Evolutionary conservation across 2,113 vertebrate species (phyloP).

Genomic region (Galemys pyrenaicus): DNA sequence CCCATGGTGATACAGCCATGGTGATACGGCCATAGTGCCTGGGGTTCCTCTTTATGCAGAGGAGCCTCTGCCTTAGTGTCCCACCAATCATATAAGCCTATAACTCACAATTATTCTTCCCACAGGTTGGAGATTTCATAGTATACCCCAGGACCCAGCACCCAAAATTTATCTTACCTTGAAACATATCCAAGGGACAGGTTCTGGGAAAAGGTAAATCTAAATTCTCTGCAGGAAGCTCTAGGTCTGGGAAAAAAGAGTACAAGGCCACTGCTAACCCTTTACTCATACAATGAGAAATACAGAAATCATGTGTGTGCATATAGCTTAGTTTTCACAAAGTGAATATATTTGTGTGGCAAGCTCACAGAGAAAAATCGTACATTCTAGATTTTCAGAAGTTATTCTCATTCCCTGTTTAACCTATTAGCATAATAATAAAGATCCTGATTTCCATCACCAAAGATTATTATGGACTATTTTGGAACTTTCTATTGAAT

Average conservation of each 20-base stretch:
- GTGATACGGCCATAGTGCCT: background rate
- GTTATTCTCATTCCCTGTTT: background rate
- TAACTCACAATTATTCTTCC: background rate
- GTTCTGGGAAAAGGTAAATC: background rate
- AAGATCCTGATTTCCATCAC: background rate
- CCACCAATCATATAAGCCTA: background rate
- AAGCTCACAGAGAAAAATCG: background rate
- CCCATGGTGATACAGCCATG: no score
- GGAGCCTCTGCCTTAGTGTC: background rate
- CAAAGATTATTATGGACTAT: background rate
- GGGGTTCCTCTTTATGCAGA: background rate
- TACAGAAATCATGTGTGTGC: background rate
- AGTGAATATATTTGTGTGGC: background rate
- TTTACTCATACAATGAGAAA: background rate
- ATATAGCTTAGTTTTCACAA: background rate
- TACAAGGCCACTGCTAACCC: background rate
- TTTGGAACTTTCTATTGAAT: background rate
- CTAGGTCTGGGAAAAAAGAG: background rate
- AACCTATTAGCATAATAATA: background rate
- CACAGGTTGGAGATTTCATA: background rate
- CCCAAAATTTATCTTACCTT: background rate
- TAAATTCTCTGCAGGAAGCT: background rate
- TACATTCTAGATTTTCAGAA: background rate
- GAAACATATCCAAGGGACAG: background rate
- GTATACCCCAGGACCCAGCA: background rate